Base-by-base conservation (phyloP, 2,113 vertebrate species). In the Phainopepla nitens region DNA sequence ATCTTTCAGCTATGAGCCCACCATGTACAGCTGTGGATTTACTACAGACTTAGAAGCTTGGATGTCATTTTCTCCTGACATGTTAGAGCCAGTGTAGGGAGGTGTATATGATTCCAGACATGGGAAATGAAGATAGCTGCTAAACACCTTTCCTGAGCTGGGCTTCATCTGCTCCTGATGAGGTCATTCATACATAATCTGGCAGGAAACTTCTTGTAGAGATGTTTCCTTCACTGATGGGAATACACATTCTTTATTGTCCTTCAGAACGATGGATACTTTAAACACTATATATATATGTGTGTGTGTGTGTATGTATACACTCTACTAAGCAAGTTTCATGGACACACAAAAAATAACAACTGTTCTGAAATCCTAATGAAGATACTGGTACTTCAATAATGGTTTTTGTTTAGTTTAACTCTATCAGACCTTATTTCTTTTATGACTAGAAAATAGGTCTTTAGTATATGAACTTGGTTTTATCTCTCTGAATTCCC, bases 211-310 rank as follows among this genome's bases (percentile, higher is more conserved):
- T 56, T 86, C 39, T 79, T 29, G 18, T 11, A 41, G 45, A 36
- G 54, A 65, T 41, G 31, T 68, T 93, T 91, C n/a, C 44, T 94
- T 94, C 54, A 36, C 31, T 72, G 66, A 53, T 72, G 54, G 57
- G 62, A 92, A 90, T 60, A 56, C 15, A 44, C 0, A 4, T 71
- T 62, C 24, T 75, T 87, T 11, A 7, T 49, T 44, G 69, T 62
- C 21, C 28, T 80, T 88, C 41, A 57, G 66, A 85, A 90, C 23
- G 22, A 56, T 1, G 3, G 22, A 25, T 44, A 35, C 41, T 85
- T 71, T 29, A 49, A 72, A 51, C 25, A 24, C 16, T 29, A 1
- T 24, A 6, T 36, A 9, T 45, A 2, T 50, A 5, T 41, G 4
- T 27, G 17, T 47, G 6, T 33, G 2, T 47, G 4, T 39, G 2